phyloP scores from a whole-genome alignment of 2,113 vertebrate genomes.

The Coregonus clupeaformis region DNA sequence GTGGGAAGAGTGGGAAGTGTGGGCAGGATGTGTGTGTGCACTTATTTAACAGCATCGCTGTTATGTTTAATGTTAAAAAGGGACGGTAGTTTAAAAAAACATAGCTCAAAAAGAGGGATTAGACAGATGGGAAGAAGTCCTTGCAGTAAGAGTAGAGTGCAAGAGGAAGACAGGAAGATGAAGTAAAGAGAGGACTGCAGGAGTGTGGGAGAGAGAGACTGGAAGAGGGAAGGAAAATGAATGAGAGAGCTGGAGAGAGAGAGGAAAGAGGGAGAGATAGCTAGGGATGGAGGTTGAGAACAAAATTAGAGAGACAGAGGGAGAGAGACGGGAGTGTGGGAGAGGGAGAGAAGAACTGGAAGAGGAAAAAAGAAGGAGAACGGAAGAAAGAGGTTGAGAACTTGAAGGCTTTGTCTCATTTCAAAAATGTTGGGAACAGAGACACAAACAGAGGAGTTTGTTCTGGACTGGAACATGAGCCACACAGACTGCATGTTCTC shows the following conservation, averaged over 20 bases:
- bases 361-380: not conserved
- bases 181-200: constrained; percentile 4
- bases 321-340: no score
- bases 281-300: no score
- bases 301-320: no score
- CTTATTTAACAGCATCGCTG: constrained; percentile 27
- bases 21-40: constrained; percentile 8
- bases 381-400: constrained; percentile 10
- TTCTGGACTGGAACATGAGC: constrained; percentile 15
- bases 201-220: no score
- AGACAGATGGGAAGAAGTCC: not conserved
- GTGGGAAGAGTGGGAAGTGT: constrained; percentile 1
- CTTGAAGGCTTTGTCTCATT: constrained; percentile 38
- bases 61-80: constrained; percentile 28
- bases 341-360: no score
- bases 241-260: no score
- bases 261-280: no score
- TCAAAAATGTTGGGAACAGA: constrained; percentile 55
- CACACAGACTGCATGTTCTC: constrained; percentile 40
- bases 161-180: not conserved
- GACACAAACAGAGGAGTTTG: constrained; percentile 31
- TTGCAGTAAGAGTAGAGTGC: not conserved
- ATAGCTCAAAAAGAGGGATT: constrained; percentile 30
- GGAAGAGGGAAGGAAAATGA: no score
- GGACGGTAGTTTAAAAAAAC: constrained; percentile 26